phyloP scores from a whole-genome alignment of 2,113 vertebrate species.

The Bos indicus region DNA sequence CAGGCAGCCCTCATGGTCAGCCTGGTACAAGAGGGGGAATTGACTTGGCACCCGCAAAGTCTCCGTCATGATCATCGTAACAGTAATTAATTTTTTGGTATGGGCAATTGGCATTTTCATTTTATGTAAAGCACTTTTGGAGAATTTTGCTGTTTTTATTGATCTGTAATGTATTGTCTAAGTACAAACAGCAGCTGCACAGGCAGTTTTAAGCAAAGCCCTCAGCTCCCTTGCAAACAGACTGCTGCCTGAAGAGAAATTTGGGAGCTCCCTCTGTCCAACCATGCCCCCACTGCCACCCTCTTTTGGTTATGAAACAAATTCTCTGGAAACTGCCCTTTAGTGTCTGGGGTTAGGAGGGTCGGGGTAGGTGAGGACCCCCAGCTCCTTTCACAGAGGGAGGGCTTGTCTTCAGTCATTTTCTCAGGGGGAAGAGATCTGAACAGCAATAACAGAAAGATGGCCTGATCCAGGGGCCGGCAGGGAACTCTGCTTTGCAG shows the following conservation, averaged over 20 bases:
- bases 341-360: neutral
- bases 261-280: neutral
- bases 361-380: neutral
- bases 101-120: slow-evolving; percentile 5
- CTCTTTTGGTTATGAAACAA: neutral
- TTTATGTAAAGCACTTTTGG: neutral
- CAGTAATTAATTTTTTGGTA: neutral
- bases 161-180: slow-evolving; percentile 17
- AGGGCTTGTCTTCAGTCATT: neutral
- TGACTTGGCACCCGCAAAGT: neutral
- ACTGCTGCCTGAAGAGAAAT: neutral
- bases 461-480: neutral
- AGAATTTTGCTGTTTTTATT: neutral
- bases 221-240: neutral
- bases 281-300: no score
- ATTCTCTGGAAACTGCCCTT: neutral
- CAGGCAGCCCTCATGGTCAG: neutral
- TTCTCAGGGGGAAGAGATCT: neutral
- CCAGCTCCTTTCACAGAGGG: neutral
- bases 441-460: neutral
- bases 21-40: neutral
- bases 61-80: neutral
- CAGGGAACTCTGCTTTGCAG: neutral
- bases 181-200: neutral
- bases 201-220: neutral